Evolutionary conservation across 2,113 vertebrate genomes (phyloP).

Genomic region (Prolemur simus): DNA sequence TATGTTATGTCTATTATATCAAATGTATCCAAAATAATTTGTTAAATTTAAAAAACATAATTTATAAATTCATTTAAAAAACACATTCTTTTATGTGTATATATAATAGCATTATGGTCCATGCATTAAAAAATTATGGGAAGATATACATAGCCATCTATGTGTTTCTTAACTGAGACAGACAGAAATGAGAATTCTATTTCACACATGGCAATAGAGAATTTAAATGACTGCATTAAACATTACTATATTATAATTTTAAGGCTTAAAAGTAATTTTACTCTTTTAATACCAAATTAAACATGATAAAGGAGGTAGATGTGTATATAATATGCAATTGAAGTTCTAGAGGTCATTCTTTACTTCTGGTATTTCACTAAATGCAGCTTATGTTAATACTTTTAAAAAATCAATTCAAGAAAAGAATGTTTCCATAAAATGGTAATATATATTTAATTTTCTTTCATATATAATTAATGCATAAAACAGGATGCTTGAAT

Average conservation of each 20-base stretch:
- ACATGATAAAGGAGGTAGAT: neutral
- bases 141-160: neutral
- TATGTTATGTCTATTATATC: neutral
- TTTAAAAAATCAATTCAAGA: neutral
- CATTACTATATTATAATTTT: conserved; percentile 1
- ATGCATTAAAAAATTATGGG: neutral
- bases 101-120: neutral
- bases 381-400: conserved; percentile 5
- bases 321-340: neutral
- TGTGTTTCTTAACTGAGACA: neutral
- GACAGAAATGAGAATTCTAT: neutral
- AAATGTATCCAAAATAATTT: neutral
- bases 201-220: neutral
- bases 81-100: neutral
- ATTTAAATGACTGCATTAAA: neutral
- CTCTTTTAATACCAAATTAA: neutral
- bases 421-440: neutral
- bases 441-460: neutral
- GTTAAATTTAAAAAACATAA: neutral
- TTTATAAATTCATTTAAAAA: neutral
- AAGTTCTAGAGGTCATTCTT: neutral
- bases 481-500: neutral
- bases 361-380: neutral
- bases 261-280: neutral
- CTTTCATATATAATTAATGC: neutral